Conservation (phyloP, 2,797 vertebrate species). For the Austrolebias charrua region DNA sequence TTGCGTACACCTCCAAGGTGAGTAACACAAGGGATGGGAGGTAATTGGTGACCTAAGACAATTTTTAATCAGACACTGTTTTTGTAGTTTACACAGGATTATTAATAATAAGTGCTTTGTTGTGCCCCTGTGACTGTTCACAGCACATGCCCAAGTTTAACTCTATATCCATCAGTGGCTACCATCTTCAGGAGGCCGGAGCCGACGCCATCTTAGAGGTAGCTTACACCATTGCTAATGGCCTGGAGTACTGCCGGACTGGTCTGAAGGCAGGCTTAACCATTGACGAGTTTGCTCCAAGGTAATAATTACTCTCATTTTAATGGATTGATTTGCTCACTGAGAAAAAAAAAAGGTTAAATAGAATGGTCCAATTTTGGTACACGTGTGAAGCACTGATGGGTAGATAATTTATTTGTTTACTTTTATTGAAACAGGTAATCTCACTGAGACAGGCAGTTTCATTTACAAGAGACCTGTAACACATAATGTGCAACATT, state of each 20-base stretch:
- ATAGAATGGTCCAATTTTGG: too few species aligned
- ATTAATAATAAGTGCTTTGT: neutral
- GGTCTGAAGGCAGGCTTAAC: slow-evolving; percentile 93
- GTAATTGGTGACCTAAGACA: neutral
- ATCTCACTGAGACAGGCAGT: too few species aligned
- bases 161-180: slow-evolving; percentile 99
- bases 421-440: too few species aligned
- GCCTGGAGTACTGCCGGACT: slow-evolving; percentile 96
- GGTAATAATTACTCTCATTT: neutral
- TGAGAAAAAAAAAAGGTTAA: too few species aligned
- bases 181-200: slow-evolving; percentile 97
- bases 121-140: neutral
- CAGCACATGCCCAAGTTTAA: slow-evolving; percentile 99
- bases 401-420: too few species aligned
- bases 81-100: neutral
- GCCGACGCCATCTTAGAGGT: slow-evolving; percentile 94
- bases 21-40: neutral
- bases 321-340: neutral
- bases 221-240: slow-evolving; percentile 96
- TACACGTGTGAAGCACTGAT: too few species aligned
- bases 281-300: slow-evolving; percentile 97
- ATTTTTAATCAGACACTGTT: neutral
- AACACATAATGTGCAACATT: too few species aligned
- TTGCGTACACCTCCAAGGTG: slow-evolving; percentile 96
- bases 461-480: too few species aligned